phyloP scores from a whole-genome alignment of 2,113 vertebrate genomes.

The Seriola aureovittata region DNA sequence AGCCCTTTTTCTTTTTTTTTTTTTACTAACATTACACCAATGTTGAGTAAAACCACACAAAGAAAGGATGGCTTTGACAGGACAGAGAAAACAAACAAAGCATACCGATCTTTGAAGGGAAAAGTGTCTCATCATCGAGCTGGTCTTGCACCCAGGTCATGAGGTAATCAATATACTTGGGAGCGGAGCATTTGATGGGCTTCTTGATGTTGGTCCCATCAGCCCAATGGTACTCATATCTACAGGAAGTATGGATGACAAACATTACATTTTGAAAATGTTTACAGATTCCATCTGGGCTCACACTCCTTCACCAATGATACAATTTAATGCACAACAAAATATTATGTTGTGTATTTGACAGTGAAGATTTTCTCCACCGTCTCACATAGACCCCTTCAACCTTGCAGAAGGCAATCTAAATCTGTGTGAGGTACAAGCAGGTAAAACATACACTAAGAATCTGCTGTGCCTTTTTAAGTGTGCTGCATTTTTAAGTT shows the following conservation, averaged over 20 bases:
- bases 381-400: background rate
- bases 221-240: slow-evolving; percentile 98
- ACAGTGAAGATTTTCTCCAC: background rate
- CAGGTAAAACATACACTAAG: slow-evolving; percentile 8
- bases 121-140: slow-evolving; percentile 96
- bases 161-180: slow-evolving; percentile 96
- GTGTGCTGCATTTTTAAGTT: background rate
- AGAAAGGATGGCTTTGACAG: background rate
- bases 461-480: background rate
- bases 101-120: slow-evolving; percentile 95
- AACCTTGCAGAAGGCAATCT: background rate
- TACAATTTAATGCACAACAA: no score
- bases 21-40: background rate
- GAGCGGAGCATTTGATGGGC: slow-evolving; percentile 96
- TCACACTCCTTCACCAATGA: no score
- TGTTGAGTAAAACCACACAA: background rate
- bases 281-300: background rate
- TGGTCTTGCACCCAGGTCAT: slow-evolving; percentile 99
- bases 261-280: background rate
- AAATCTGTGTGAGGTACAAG: background rate
- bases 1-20: no score
- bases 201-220: slow-evolving; percentile 98
- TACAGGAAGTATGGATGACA: slow-evolving; percentile 55
- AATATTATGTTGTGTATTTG: background rate
- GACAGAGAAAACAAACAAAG: background rate